phyloP scores from a whole-genome alignment of 2,797 vertebrate species.

The Smutsia gigantea region DNA sequence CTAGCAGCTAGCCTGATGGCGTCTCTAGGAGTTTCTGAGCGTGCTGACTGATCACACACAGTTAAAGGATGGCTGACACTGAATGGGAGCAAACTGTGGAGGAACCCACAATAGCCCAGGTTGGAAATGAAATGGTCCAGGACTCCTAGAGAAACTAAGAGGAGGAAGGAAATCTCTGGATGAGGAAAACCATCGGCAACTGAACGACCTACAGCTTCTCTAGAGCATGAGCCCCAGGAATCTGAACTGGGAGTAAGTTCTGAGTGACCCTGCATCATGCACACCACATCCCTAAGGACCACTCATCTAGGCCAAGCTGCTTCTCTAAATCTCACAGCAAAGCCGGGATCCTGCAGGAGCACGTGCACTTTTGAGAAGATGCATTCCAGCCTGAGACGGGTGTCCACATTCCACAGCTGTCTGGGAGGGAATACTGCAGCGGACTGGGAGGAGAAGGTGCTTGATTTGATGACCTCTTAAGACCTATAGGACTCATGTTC shows the following conservation, averaged over 20 bases:
- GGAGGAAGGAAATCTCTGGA: not conserved
- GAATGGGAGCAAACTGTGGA: too few relatives aligned
- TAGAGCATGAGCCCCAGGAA: not conserved
- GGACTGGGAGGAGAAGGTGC: not conserved
- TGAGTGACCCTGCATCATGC: fast-evolving
- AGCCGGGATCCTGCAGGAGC: not conserved
- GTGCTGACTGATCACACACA: too few relatives aligned
- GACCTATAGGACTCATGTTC: too few relatives aligned
- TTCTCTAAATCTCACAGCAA: not conserved
- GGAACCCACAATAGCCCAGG: not conserved
- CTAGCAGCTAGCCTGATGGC: not conserved
- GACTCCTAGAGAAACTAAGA: not conserved
- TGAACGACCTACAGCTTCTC: not conserved
- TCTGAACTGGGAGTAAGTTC: not conserved
- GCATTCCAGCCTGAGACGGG: not conserved
- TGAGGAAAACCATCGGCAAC: not conserved
- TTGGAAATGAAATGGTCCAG: too few relatives aligned
- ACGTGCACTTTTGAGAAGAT: not conserved
- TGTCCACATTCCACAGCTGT: too few relatives aligned
- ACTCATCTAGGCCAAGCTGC: too few relatives aligned
- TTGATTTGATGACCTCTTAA: not conserved
- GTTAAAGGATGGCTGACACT: too few relatives aligned
- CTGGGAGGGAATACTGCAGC: not conserved
- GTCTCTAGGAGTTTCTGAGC: not conserved
- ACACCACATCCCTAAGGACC: not conserved